These are phyloP conservation scores for Argyrosomus regius DNA, from an alignment of 2,797 vertebrate genomes.

Conservation along the genomic window DNA sequence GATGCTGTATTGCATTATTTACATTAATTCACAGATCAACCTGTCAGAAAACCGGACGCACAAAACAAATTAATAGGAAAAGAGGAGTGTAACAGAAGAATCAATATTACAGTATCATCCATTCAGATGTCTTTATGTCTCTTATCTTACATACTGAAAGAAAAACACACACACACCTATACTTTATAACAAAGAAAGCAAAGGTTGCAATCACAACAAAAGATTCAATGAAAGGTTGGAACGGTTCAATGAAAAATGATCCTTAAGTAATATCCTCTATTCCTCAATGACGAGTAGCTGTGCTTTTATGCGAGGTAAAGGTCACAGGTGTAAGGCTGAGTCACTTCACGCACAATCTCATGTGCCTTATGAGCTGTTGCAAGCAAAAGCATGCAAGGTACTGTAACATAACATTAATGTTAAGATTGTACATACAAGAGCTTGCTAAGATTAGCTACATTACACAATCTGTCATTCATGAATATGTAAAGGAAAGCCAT, in stretches of 20 bases:
- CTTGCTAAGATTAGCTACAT: background rate
- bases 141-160: background rate
- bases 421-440: background rate
- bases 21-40: background rate
- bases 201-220: constrained; percentile 3
- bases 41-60: no score
- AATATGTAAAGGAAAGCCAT: background rate
- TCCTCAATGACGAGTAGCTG: background rate
- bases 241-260: background rate
- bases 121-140: background rate
- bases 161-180: background rate
- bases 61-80: no score
- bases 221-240: background rate
- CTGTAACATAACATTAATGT: background rate
- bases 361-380: background rate
- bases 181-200: background rate
- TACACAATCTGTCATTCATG: background rate
- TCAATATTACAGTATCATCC: background rate
- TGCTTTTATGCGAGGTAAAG: background rate
- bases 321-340: background rate
- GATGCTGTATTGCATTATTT: background rate
- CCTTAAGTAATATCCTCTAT: constrained; percentile 2
- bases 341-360: background rate
- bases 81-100: no score
- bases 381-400: background rate